Evolutionary conservation across 1,140 invertebrate genomes (phyloP), one percentile per base, ranked within the genome.

Genomic region (Zaprionus gabonicus): DNA sequence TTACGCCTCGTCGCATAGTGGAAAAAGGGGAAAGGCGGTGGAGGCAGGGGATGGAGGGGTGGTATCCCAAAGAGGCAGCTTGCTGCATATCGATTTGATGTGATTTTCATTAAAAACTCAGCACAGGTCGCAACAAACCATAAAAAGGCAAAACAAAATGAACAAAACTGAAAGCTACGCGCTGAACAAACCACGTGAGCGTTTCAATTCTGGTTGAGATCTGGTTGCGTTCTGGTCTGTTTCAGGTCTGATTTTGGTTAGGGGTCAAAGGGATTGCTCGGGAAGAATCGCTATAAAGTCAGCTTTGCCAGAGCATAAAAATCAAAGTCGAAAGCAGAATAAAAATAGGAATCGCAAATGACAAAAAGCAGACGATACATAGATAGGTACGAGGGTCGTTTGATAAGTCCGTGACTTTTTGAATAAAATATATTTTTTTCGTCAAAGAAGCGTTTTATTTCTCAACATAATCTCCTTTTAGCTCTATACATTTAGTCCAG

Each of bases 41-140:
- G 44, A 56, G 65, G 68, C 27, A n/a, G 31, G 56, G 60, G 59
- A 46, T 10, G 34, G 34, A 9, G 34, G 34, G 34, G 12, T 36
- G 34, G 12, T 36, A 17, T n/a, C 28, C 31, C 31, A 34, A 34
- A 34, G 31, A 34, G n/a, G 6, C 56, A 69, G 80, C 74, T 78
- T 76, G 71, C 66, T 71, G 84, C 78, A 90, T 84, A 88, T 88
- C 75, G 84, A 88, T 88, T 88, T 81, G 84, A 88, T 84, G 85
- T 78, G 81, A 88, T 88, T 87, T 88, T 84, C 84, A 88, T 87
- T 87, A 87, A 90, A 90, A 81, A 81, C 82, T 70, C 79, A 87
- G 62, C 76, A 72, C 79, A 82, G 79, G 79, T 82, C 78, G 41
- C 71, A 68, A 67, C 68, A 86, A 70, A 72, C 81, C 74, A 76